A percentile compares a stretch with the other conserved stretches of the same genome.
Conservation (phyloP, 35 echinoderm and acorn worm species). For the Amphiura filiformis region DNA sequence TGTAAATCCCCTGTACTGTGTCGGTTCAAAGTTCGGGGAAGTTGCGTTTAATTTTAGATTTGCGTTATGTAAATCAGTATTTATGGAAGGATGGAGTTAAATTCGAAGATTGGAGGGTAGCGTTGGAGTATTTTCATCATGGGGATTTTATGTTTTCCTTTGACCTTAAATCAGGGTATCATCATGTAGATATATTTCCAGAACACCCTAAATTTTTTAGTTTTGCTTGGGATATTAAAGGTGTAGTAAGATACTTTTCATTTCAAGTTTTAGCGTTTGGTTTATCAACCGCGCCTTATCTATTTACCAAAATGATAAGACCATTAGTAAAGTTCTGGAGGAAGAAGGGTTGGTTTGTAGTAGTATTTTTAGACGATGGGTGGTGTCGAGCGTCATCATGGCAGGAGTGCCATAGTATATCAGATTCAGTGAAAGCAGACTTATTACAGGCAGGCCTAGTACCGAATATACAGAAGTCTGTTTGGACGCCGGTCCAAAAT, state of each 20-base stretch:
- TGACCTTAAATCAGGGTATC: slow-evolving; percentile 44
- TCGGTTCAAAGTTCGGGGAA: slow-evolving; percentile 30
- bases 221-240: slow-evolving; percentile 9
- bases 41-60: slow-evolving; percentile 36
- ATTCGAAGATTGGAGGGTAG: slow-evolving; percentile 24
- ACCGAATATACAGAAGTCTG: not conserved
- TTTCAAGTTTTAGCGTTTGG: slow-evolving; percentile 30
- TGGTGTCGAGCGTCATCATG: not conserved
- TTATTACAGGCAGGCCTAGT: not conserved
- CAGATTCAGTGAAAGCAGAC: not conserved
- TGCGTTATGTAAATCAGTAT: slow-evolving; percentile 43
- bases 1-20: slow-evolving; percentile 25
- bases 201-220: slow-evolving; percentile 9
- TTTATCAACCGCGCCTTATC: slow-evolving; percentile 16
- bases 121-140: slow-evolving; percentile 3
- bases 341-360: not conserved
- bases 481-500: not conserved
- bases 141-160: slow-evolving; percentile 53
- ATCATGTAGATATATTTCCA: slow-evolving; percentile 15
- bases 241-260: not conserved
- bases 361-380: slow-evolving; percentile 27
- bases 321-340: slow-evolving; percentile 21
- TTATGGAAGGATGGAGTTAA: slow-evolving; percentile 32
- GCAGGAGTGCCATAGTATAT: not conserved
- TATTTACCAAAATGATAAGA: slow-evolving; percentile 26